Base-by-base conservation (phyloP, 1,140 invertebrate genomes). In the Aphaenogaster rudis region DNA sequence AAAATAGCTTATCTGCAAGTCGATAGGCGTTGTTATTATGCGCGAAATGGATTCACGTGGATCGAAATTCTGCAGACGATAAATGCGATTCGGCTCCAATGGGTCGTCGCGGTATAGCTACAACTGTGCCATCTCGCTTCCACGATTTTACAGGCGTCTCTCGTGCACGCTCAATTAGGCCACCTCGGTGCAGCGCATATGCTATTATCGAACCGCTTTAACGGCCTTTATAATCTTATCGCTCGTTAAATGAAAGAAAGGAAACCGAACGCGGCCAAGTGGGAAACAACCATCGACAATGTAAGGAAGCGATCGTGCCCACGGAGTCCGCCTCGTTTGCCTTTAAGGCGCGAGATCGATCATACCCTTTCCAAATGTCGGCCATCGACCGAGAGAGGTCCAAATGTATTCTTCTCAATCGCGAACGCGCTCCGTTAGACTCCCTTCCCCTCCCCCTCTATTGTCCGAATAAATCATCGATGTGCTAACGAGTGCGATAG, bases 191-290 rank as follows among this genome's bases (percentile, higher is more conserved):
- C 76, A 63, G 48, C 79, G 72, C 74, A 61, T 80, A 86, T 39
- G 66, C 87, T 86, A 90, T 88, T 28, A 90, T 87, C 84, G 52
- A 28, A 36, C 64, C 76, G 80, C 57, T 86, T 89, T 88, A 82
- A 88, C 91, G 74, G 86, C 61, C 50, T 79, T 80, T 45, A 52
- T 79, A 74, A 89, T 91, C 89, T 91, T 88, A 92, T 92, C 90
- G 91, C 45, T 87, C 78, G 63, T 84, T 89, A 87, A 52, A 67
- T 3, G 61, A 61, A 52, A 78, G 72, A 76, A 82, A 74, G 59
- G 74, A 87, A 87, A 81, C 28, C 54, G 57, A 66, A 28, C 11
- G 61, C 66, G 64, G 66, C 45, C 64, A 64, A 45, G 36, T 80
- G 66, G 72, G 85, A 87, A 90, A 90, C 78, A 79, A 87, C 54